These are phyloP conservation scores for Dascillus cervinus DNA, from an alignment of 2,888 invertebrate species.

Conservation along the genomic window DNA sequence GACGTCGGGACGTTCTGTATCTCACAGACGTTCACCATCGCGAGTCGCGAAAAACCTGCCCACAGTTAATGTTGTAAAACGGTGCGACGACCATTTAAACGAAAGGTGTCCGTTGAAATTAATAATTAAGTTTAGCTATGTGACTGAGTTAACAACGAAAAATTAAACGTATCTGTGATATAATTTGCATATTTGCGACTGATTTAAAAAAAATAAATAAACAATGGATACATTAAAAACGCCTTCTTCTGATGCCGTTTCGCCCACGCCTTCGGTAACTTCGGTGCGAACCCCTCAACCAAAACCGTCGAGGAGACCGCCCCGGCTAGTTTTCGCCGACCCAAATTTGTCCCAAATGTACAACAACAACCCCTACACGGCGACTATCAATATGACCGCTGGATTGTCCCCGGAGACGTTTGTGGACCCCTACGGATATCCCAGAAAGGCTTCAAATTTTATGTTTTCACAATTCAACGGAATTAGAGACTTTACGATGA, in stretches of 20 bases:
- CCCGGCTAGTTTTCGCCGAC: slow-evolving; percentile 7
- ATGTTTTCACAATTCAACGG: slow-evolving; percentile 75
- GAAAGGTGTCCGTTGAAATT: slow-evolving; percentile 1
- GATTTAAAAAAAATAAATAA: background rate
- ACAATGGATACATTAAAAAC: too few species aligned
- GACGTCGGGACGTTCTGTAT: slow-evolving; percentile 13
- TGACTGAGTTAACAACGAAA: background rate
- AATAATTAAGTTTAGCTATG: background rate
- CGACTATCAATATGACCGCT: slow-evolving; percentile 5
- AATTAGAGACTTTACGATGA: slow-evolving; percentile 67
- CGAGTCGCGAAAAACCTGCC: too few species aligned
- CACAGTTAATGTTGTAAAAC: too few species aligned
- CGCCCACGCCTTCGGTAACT: background rate
- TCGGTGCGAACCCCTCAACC: too few species aligned
- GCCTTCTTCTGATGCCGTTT: too few species aligned
- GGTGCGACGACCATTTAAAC: slow-evolving; percentile 2
- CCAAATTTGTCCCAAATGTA: slow-evolving; percentile 1
- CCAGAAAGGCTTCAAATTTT: slow-evolving; percentile 66
- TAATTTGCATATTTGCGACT: background rate
- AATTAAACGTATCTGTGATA: background rate
- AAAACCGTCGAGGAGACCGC: slow-evolving; percentile 8
- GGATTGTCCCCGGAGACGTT: slow-evolving; percentile 11
- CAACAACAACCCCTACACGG: slow-evolving; percentile 11
- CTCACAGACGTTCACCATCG: slow-evolving; percentile 12
- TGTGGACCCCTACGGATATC: slow-evolving; percentile 43